Percentiles rank a stretch among this genome's conserved stretches.
phyloP scores from a whole-genome alignment of 2,113 vertebrate genomes.

The Myrmecobius fasciatus region DNA sequence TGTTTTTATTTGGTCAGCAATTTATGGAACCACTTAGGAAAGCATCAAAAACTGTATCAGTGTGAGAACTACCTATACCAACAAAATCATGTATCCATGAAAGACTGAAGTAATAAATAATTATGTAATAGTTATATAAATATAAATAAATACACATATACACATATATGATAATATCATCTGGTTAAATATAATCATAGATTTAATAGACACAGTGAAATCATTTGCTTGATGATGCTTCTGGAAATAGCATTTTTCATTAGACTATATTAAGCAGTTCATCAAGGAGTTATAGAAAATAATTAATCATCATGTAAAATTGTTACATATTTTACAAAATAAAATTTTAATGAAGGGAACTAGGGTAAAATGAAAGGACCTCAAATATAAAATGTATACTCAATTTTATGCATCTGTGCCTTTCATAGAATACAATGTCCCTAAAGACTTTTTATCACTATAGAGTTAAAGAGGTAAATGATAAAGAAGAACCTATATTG shows the following conservation, averaged over 20 bases:
- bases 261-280: constrained; percentile 78
- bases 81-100: background rate
- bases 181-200: constrained; percentile 71
- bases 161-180: background rate
- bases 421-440: constrained; percentile 58
- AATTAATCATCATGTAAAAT: constrained; percentile 73
- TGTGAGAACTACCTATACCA: background rate
- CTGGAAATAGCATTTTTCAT: constrained; percentile 76
- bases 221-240: constrained; percentile 76
- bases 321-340: constrained; percentile 68
- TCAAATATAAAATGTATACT: constrained; percentile 68
- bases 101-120: background rate
- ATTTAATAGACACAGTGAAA: constrained; percentile 76
- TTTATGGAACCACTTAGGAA: background rate
- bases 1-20: background rate
- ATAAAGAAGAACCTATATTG: constrained; percentile 61
- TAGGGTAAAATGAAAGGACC: constrained; percentile 60
- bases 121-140: background rate
- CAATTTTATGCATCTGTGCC: constrained; percentile 30
- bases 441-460: constrained; percentile 63
- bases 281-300: constrained; percentile 81
- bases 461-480: constrained; percentile 60
- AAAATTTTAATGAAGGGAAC: constrained; percentile 62
- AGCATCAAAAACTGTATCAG: background rate
- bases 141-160: background rate